These are phyloP conservation scores for Sylvia atricapilla DNA, from an alignment of 2,113 vertebrate species.

Conservation along the genomic window DNA sequence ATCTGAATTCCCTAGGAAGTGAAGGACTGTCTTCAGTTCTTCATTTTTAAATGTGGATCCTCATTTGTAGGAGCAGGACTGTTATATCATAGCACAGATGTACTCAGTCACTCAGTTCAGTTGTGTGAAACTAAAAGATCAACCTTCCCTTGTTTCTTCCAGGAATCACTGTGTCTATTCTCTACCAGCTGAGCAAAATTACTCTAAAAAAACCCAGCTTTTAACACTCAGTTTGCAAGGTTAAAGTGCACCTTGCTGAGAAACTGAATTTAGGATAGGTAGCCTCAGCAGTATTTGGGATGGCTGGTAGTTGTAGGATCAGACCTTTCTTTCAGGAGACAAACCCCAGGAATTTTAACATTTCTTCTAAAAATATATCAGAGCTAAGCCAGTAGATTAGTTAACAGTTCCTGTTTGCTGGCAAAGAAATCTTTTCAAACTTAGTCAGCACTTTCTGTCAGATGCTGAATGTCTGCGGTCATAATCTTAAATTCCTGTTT, in stretches of 20 bases:
- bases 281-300: neutral
- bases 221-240: neutral
- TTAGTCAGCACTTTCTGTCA: conserved; percentile 52
- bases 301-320: neutral
- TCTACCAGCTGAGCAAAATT: neutral
- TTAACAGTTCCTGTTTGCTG: conserved; percentile 6
- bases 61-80: neutral
- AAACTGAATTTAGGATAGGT: neutral
- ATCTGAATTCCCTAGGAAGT: neutral
- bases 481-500: conserved; percentile 60
- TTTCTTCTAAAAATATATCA: neutral
- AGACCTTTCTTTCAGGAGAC: neutral
- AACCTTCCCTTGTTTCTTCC: neutral
- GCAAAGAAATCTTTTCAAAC: neutral
- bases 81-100: neutral
- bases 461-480: conserved; percentile 30
- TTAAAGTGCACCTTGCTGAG: neutral
- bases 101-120: neutral
- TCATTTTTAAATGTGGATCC: neutral
- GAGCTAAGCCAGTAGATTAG: neutral
- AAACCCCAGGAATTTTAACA: neutral
- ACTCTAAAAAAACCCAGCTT: neutral
- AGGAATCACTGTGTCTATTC: neutral
- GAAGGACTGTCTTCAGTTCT: neutral
- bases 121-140: neutral